Base-by-base conservation (phyloP, 2,888 invertebrate species). In the Dorcus parallelipipedus region DNA sequence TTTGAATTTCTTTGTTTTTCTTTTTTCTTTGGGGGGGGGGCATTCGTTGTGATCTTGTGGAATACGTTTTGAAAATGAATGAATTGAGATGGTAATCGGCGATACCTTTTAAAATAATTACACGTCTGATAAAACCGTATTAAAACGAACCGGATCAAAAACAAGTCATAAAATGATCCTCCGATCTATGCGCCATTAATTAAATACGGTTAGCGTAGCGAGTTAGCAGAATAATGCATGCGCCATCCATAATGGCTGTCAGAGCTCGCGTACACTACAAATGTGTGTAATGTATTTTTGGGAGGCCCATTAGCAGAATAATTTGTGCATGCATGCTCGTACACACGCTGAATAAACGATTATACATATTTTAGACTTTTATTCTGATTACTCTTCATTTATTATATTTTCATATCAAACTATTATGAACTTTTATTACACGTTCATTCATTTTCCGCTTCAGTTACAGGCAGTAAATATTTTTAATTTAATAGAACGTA, bases 271-370 rank as follows among this genome's bases (percentile, higher is more conserved):
- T 61, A 67, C 69, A 69, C 70, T 73, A 73, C 72, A 72, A 72
- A 73, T 73, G 73, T 72, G 65, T 73, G 71, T 74, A 73, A 73
- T 73, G 73, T 73, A 72, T 74, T 74, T 74, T 74, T 72, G 71
- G 74, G 63, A 65, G 67, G 69, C 69, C 72, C 73, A 74, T 74
- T 74, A 73, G 72, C 69, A 67, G 69, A 68, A 73, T 72, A 72
- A 73, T 73, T 73, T 71, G 71, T 69, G 71, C 68, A 69, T 71
- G 67, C 67, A 66, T 64, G 66, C 58, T 60, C 63, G 65, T 66
- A 69, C 69, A 66, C 69, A 63, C 66, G 65, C 66, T 59, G 69
- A 68, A 69, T 71, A 68, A 67, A 68, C 68, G 69, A 69, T 71
- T 69, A 54, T 38, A 57, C 57, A 57, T 57, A 53, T 52, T 57